These are phyloP conservation scores for Atta cephalotes DNA, from an alignment of 1,140 invertebrate species.

Conservation along the genomic window DNA sequence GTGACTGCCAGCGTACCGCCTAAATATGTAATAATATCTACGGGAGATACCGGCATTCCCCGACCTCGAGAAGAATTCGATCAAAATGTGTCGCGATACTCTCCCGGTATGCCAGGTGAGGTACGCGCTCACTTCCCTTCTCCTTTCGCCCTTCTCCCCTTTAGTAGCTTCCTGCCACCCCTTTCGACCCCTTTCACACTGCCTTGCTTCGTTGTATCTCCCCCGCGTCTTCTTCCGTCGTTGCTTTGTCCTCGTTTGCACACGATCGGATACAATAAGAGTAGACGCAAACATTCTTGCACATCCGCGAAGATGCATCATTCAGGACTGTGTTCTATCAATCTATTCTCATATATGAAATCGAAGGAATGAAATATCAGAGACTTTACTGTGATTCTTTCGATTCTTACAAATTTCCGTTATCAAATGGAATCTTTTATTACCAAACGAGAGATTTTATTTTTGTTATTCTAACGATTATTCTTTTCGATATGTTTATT, in stretches of 20 bases:
- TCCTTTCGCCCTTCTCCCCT: conserved; percentile 71
- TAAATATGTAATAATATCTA: conserved; percentile 85
- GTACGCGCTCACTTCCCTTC: conserved; percentile 70
- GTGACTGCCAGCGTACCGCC: conserved; percentile 70
- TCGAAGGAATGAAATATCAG: conserved; percentile 17
- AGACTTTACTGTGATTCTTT: not conserved
- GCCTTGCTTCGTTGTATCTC: conserved; percentile 37
- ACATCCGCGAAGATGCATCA: not conserved
- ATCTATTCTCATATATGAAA: not conserved
- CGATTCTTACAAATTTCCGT: not conserved
- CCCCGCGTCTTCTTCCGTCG: conserved; percentile 53
- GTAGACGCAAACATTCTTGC: not conserved
- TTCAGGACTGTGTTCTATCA: not conserved
- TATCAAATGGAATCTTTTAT: not conserved
- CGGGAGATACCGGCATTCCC: conserved; percentile 72
- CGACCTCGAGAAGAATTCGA: conserved; percentile 81
- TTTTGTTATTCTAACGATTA: too few species aligned
- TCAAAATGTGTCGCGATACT: conserved; percentile 81
- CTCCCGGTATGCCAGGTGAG: conserved; percentile 81
- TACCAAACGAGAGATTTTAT: not conserved
- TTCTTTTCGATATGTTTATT: too few species aligned
- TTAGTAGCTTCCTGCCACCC: conserved; percentile 58
- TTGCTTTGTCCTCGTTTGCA: conserved; percentile 60
- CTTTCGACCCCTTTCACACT: conserved; percentile 52
- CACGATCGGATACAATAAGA: conserved; percentile 58